Conservation (phyloP, 2,888 invertebrate species). For the Dione vanillae region DNA sequence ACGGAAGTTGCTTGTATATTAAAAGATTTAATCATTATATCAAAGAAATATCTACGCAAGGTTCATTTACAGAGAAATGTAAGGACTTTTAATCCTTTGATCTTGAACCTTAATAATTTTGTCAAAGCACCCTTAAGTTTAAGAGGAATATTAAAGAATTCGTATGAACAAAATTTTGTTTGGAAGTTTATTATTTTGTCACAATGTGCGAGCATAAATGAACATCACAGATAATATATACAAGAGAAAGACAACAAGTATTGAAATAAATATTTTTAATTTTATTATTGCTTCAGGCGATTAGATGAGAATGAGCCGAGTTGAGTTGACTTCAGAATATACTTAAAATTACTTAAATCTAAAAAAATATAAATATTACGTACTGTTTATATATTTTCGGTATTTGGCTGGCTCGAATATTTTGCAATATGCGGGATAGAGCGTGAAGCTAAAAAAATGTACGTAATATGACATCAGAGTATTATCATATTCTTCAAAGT, state of each 20-base stretch:
- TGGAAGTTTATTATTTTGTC: conserved; percentile 19
- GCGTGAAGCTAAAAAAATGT: too few relatives aligned
- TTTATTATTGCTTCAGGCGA: neutral
- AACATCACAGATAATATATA: conserved; percentile 3
- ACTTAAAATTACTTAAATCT: too few relatives aligned
- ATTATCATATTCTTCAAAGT: too few relatives aligned
- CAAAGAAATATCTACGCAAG: conserved; percentile 18
- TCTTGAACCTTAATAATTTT: conserved; percentile 33
- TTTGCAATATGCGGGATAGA: too few relatives aligned
- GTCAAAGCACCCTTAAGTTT: conserved; percentile 30
- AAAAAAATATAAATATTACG: too few relatives aligned
- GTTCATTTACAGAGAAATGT: conserved; percentile 17
- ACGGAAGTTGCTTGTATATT: conserved; percentile 13
- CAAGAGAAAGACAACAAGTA: neutral
- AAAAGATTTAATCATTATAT: conserved; percentile 3
- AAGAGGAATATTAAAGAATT: conserved; percentile 24
- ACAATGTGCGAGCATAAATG: conserved; percentile 13
- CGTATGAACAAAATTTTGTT: conserved; percentile 20
- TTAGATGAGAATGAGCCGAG: neutral
- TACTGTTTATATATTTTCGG: too few relatives aligned
- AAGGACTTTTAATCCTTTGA: conserved; percentile 32
- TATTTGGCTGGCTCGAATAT: too few relatives aligned
- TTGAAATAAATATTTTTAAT: conserved; percentile 1
- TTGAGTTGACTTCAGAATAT: conserved; percentile 1
- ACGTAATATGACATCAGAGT: too few relatives aligned